Conservation (phyloP, 1,140 invertebrate genomes). For the Caenorhabditis brenneri region DNA sequence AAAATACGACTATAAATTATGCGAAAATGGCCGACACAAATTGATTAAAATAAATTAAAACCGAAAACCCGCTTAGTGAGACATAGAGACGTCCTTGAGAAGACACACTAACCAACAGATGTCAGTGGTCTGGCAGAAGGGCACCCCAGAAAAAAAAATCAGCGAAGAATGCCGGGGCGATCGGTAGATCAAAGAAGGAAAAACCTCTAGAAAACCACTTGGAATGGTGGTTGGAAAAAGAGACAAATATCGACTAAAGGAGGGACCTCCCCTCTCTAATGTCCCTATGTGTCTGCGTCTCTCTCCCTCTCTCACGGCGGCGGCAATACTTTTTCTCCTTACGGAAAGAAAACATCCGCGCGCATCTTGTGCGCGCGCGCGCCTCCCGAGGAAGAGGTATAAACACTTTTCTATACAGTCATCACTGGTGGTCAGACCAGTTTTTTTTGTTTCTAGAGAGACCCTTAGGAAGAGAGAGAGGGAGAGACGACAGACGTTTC, state of each 20-base stretch:
- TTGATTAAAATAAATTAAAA: no score
- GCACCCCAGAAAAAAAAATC: no score
- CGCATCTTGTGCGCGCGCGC: neutral
- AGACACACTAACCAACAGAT: no score
- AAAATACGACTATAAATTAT: no score
- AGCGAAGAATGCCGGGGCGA: no score
- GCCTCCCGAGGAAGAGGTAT: neutral
- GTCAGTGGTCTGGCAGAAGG: no score
- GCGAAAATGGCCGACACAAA: no score
- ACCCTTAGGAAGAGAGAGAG: neutral
- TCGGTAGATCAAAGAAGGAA: no score
- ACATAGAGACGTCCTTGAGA: no score
- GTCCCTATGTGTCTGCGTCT: neutral
- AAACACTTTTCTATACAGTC: conserved; percentile 15
- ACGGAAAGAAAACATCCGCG: neutral
- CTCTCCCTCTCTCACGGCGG: neutral
- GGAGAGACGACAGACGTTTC: neutral
- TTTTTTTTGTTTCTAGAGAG: neutral
- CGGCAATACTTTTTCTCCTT: neutral
- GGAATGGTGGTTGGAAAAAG: no score
- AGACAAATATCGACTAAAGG: conserved; percentile 34
- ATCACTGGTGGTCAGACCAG: neutral
- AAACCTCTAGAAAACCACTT: no score
- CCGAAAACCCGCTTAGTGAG: no score
- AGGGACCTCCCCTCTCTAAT: neutral